Conservation (phyloP, 2,888 invertebrate genomes). For the Chironomus tentans region DNA sequence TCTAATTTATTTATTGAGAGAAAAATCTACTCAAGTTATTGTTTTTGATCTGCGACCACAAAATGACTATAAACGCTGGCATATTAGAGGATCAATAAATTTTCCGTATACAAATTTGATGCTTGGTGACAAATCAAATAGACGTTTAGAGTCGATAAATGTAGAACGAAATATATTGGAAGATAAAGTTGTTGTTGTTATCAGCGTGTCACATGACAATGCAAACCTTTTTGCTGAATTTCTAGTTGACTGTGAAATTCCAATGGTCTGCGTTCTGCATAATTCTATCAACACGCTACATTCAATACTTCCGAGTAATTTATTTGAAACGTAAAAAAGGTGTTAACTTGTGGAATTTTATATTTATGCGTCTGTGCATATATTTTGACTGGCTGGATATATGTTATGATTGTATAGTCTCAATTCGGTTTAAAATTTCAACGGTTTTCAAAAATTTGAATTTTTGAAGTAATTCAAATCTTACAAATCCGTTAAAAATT, state of each 20-base stretch:
- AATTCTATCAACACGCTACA: slow-evolving; percentile 76
- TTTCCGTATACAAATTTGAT: slow-evolving; percentile 77
- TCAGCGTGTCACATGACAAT: slow-evolving; percentile 70
- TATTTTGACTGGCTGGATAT: too few species aligned
- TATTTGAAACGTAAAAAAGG: slow-evolving; percentile 28
- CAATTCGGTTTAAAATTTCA: too few species aligned
- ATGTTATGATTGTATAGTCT: too few species aligned
- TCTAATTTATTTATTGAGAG: slow-evolving; percentile 62
- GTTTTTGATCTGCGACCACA: slow-evolving; percentile 60
- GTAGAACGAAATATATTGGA: slow-evolving; percentile 46
- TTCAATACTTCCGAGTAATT: slow-evolving; percentile 54
- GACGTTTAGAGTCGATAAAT: slow-evolving; percentile 61
- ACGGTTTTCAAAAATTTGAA: too few species aligned
- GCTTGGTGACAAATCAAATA: slow-evolving; percentile 56
- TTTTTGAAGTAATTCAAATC: too few species aligned
- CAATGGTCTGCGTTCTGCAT: slow-evolving; percentile 75
- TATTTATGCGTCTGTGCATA: background rate
- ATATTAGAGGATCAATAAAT: slow-evolving; percentile 74
- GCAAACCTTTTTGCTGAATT: slow-evolving; percentile 78
- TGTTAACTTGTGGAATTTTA: background rate
- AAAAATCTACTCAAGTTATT: slow-evolving; percentile 47
- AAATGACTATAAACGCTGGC: slow-evolving; percentile 66
- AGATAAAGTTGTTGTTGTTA: slow-evolving; percentile 54
- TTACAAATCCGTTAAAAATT: too few species aligned
- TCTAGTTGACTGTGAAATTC: slow-evolving; percentile 66